Evolutionary conservation across 37 sponge, comb jelly and placozoan genomes (phyloP), one percentile per base, ranked within the genome.

Genomic region (Chondrosia reniformis): DNA sequence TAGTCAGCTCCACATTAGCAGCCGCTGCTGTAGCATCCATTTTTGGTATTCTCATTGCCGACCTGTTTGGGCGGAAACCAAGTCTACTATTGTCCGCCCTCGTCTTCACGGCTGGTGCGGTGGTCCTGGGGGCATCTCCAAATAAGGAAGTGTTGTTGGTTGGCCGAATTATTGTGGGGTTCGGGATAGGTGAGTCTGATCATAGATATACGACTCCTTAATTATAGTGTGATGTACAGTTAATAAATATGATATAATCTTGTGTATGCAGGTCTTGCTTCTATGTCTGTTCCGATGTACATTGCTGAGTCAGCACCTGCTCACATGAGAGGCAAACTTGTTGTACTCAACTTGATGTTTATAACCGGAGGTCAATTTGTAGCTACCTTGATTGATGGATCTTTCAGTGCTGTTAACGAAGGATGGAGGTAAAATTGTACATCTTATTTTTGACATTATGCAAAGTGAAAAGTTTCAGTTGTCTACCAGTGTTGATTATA

Each of bases 351-450:
- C 59, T 80, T 55, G 25, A 7, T 80, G 78, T 89, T 89, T 44
- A 80, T 93, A 21, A 93, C 94, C 22, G 91, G 88, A 21, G 97
- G 97, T 15, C 93, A 92, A 79, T 88, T 89, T 46, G 63, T 87
- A 38, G 93, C 97, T 0, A 86, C 91, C 17, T 13, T 38, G 2
- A 37, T 55, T 2, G 58, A 32, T 31, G 56, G 77, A 15, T 33
- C 34, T 5, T 76, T 55, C 40, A 56, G 56, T 28, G 32, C 31
- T 52, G 77, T n/a, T n/a, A n/a, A n/a, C n/a, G n/a, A n/a, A n/a
- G n/a, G n/a, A 54, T 2, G 46, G 21, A 24, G 12, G 21, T n/a
- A 36, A n/a, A n/a, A n/a, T n/a, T n/a, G n/a, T n/a, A n/a, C n/a
- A n/a, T n/a, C n/a, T n/a, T n/a, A n/a, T n/a, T n/a, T n/a, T n/a